phyloP scores from a whole-genome alignment of 2,888 invertebrate genomes.

The Brenthis ino region DNA sequence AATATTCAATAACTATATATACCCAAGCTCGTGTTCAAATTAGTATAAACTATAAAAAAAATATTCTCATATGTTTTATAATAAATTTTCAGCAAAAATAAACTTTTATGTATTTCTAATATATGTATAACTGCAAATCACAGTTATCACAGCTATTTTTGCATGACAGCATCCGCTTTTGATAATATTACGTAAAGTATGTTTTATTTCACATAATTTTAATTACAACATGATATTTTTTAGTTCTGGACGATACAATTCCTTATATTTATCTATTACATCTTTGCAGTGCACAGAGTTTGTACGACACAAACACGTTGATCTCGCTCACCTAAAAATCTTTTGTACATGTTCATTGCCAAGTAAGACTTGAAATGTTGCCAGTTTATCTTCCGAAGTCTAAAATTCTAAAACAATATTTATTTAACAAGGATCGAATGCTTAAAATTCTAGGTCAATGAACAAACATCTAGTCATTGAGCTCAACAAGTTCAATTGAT shows the following conservation, averaged over 20 bases:
- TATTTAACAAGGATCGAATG: constrained; percentile 8
- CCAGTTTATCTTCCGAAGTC: constrained; percentile 23
- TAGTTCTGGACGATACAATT: neutral
- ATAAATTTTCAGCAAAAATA: neutral
- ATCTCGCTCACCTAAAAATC: neutral
- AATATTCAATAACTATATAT: too few species aligned
- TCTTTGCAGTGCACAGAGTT: neutral
- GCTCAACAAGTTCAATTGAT: constrained; percentile 32
- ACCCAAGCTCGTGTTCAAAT: too few species aligned
- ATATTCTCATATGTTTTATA: too few species aligned
- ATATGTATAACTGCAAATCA: neutral
- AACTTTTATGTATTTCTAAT: neutral
- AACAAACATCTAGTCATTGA: constrained; percentile 17
- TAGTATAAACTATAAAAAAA: too few species aligned
- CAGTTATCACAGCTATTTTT: constrained; percentile 13
- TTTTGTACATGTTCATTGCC: neutral
- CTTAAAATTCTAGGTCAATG: constrained; percentile 30
- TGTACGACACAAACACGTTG: neutral
- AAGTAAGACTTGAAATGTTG: constrained; percentile 8
- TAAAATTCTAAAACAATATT: constrained; percentile 3
- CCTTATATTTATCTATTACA: too few species aligned
- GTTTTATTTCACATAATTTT: neutral
- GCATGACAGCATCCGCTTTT: constrained; percentile 25
- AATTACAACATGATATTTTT: neutral
- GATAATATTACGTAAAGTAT: constrained; percentile 6